A percentile compares a stretch with the other conserved stretches of the same genome.
These are phyloP conservation scores for Oryctolagus cuniculus DNA, from an alignment of 2,113 vertebrate species.

Conservation along the genomic window mOryCun1.1 NC_091433.1:102100001-102100500, in stretches of 20 bases:
- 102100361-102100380: not conserved
- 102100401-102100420: not conserved
- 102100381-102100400: not conserved
- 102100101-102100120: slow-evolving; percentile 90
- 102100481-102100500: not conserved
- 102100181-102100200: slow-evolving; percentile 92
- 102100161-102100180: slow-evolving; percentile 91
- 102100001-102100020: not conserved
- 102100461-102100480: not conserved
- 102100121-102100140: slow-evolving; percentile 89
- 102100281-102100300: not conserved
- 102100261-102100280: slow-evolving; percentile 89
- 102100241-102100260: slow-evolving; percentile 89
- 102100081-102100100: slow-evolving; percentile 93
- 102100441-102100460: not conserved
- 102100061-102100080: slow-evolving; percentile 92
- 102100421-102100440: not conserved
- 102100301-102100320: not conserved
- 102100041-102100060: slow-evolving; percentile 94
- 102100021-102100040: slow-evolving; percentile 80
- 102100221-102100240: slow-evolving; percentile 90
- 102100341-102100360: not conserved
- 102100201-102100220: slow-evolving; percentile 91
- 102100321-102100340: not conserved
- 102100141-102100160: slow-evolving; percentile 91